Conservation (phyloP, 2,113 vertebrate species). For the Syngnathoides biaculeatus region DNA sequence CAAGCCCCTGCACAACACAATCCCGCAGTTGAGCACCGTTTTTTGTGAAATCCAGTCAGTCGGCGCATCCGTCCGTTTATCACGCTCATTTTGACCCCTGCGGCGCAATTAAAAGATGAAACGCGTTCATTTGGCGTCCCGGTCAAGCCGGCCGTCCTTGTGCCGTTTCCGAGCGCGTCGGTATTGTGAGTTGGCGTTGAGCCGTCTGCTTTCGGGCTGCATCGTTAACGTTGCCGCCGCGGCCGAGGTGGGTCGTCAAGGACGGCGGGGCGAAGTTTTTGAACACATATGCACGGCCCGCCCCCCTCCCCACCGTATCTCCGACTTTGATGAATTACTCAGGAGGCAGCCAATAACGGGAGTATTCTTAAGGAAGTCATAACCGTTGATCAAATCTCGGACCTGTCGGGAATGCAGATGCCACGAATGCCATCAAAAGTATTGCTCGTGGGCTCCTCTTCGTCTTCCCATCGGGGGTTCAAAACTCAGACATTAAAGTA, state of each 20-base stretch:
- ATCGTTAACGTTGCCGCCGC: constrained; percentile 43
- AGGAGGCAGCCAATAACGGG: constrained; percentile 41
- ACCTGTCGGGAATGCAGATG: constrained; percentile 46
- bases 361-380: constrained; percentile 57
- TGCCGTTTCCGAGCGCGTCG: constrained; percentile 11
- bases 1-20: no score
- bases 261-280: constrained; percentile 19
- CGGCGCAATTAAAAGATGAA: no score
- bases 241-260: constrained; percentile 29
- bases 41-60: no score
- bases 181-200: background rate
- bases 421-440: no score
- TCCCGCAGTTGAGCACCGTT: no score
- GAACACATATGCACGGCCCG: background rate
- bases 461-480: constrained; percentile 27
- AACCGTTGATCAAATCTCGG: constrained; percentile 65
- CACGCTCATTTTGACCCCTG: no score
- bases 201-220: constrained; percentile 24
- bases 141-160: background rate
- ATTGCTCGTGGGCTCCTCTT: constrained; percentile 16
- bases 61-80: no score
- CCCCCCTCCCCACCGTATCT: constrained; percentile 19
- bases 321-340: constrained; percentile 60
- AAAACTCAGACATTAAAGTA: background rate
- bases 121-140: no score